phyloP scores from a whole-genome alignment of 2,113 vertebrate genomes.

The Xiphophorus couchianus region DNA sequence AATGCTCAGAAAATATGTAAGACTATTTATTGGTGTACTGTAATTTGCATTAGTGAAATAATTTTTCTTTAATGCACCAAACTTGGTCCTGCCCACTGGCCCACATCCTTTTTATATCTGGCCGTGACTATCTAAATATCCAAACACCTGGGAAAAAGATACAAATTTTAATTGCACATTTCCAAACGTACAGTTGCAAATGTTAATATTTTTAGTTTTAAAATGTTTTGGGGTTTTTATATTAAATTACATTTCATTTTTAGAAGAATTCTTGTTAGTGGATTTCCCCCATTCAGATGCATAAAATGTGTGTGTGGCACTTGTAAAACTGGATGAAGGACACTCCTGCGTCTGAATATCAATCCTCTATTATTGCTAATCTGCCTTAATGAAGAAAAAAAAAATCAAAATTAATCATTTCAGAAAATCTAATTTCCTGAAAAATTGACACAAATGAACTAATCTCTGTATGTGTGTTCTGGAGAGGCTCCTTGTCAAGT shows the following conservation, averaged over 20 bases:
- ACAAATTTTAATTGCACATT: too few species aligned
- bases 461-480: constrained; percentile 50
- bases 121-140: not conserved
- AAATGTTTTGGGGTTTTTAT: not conserved
- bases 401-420: constrained; percentile 62
- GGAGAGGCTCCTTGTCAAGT: constrained; percentile 53
- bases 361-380: constrained; percentile 54
- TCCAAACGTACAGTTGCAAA: too few species aligned
- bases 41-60: too few species aligned
- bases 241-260: too few species aligned
- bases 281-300: not conserved
- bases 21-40: too few species aligned
- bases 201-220: not conserved
- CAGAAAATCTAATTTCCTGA: constrained; percentile 57
- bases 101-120: too few species aligned
- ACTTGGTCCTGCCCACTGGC: too few species aligned
- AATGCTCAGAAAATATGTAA: too few species aligned
- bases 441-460: constrained; percentile 69
- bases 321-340: constrained; percentile 44
- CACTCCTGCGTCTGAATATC: constrained; percentile 46
- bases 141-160: not conserved
- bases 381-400: constrained; percentile 43
- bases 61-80: too few species aligned
- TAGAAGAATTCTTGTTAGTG: too few species aligned
- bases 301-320: constrained; percentile 7